Evolutionary conservation across 1,140 invertebrate species (phyloP).

Genomic region (Leptonema lineaticorne): DNA sequence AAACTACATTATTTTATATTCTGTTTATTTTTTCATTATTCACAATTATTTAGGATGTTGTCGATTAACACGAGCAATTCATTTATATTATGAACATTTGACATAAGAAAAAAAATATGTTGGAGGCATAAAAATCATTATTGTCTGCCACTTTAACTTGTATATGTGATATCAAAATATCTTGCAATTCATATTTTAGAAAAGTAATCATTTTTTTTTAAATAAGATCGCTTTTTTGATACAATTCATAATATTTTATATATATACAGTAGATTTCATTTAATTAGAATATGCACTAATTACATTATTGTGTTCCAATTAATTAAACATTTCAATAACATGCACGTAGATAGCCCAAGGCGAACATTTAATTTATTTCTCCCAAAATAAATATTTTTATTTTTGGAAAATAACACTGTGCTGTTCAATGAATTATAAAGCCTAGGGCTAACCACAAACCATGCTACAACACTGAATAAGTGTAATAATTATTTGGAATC

Average conservation of each 20-base stretch:
- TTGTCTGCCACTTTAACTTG: background rate
- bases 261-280: too few species aligned
- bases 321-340: background rate
- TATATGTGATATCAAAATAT: too few species aligned
- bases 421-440: background rate
- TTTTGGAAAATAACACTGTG: background rate
- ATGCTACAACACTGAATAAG: too few species aligned
- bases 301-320: too few species aligned
- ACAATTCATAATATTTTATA: too few species aligned
- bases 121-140: conserved; percentile 1
- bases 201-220: too few species aligned
- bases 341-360: background rate
- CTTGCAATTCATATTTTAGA: too few species aligned
- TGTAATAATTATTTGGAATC: too few species aligned
- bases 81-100: background rate
- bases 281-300: background rate
- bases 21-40: conserved; percentile 6
- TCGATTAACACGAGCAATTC: background rate
- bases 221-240: too few species aligned
- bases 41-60: background rate
- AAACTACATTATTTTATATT: conserved; percentile 6
- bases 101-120: background rate
- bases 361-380: background rate
- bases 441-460: too few species aligned
- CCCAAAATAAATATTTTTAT: background rate